Conservation (phyloP, 1,140 invertebrate genomes). For the Drosophila quadrilineata region DNA sequence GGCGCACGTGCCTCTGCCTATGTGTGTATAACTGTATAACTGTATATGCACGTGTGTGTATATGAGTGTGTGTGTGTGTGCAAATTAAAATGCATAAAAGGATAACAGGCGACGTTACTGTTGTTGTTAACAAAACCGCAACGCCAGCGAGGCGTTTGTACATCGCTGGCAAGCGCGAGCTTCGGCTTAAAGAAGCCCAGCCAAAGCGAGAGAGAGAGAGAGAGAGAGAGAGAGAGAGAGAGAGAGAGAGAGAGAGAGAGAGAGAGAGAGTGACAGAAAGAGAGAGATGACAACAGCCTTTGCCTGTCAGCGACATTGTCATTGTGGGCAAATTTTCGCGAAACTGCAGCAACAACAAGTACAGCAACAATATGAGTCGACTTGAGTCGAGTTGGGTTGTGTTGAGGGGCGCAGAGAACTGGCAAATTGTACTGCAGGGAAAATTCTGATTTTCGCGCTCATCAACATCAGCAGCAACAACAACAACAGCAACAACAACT, state of each 20-base stretch:
- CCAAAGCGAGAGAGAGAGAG: no score
- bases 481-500: neutral
- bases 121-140: constrained; percentile 58
- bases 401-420: constrained; percentile 38
- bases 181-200: no score
- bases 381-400: no score
- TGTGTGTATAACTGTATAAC: constrained; percentile 8
- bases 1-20: constrained; percentile 49
- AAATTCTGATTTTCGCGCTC: constrained; percentile 76
- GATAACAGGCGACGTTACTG: constrained; percentile 58
- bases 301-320: constrained; percentile 52
- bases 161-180: no score
- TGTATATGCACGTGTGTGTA: constrained; percentile 25
- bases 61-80: constrained; percentile 38
- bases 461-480: constrained; percentile 46
- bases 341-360: constrained; percentile 47
- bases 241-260: no score
- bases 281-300: no score
- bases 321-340: constrained; percentile 63
- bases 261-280: no score
- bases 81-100: constrained; percentile 79
- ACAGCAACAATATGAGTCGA: constrained; percentile 9
- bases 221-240: no score
- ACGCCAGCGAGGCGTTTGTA: constrained; percentile 29
- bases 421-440: constrained; percentile 74